Percentiles rank a stretch among this genome's conserved stretches.
These are phyloP conservation scores for Pygoscelis antarcticus DNA, from an alignment of 2,113 vertebrate species.

Conservation along the genomic window DNA sequence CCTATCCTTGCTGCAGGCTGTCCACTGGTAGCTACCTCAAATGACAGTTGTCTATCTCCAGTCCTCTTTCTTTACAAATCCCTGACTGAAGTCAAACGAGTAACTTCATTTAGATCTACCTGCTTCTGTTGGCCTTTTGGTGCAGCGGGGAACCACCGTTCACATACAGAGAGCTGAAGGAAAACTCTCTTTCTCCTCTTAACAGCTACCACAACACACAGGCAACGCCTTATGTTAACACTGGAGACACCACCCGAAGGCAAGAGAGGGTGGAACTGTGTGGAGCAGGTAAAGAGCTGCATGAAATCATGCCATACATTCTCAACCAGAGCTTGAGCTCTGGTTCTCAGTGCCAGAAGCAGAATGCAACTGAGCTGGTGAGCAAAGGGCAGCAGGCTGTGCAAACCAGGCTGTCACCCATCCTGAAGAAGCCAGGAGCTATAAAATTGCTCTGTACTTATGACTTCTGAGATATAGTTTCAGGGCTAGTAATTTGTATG, in stretches of 20 bases:
- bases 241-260: neutral
- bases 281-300: neutral
- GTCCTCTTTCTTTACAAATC: neutral
- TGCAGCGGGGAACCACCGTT: neutral
- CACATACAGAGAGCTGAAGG: neutral
- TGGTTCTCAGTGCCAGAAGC: neutral
- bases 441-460: neutral
- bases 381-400: neutral
- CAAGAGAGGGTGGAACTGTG: neutral
- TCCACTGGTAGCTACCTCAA: neutral
- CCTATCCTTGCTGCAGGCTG: neutral
- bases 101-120: neutral
- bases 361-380: neutral
- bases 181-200: neutral
- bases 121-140: neutral
- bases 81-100: neutral
- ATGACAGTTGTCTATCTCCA: neutral
- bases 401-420: neutral
- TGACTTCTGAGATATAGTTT: neutral
- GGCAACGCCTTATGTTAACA: neutral
- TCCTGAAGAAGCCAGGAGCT: neutral
- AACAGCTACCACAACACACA: neutral
- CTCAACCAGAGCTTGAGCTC: neutral
- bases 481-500: neutral
- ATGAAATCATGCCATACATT: neutral